These are phyloP conservation scores for Argyrosomus regius DNA, from an alignment of 2,797 vertebrate species.

Conservation along the genomic window DNA sequence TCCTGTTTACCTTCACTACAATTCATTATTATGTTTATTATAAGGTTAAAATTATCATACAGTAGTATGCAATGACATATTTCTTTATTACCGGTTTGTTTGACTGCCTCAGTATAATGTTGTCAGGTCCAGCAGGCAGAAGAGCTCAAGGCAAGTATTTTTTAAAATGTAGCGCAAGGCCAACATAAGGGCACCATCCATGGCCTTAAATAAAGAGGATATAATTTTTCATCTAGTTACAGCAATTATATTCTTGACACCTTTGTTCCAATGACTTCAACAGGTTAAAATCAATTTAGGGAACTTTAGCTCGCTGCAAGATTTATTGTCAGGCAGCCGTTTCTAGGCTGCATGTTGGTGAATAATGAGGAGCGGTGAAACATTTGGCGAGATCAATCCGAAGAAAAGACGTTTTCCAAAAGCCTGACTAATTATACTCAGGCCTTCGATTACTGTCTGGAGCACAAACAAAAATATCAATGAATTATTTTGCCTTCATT, in stretches of 20 bases:
- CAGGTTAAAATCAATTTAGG: constrained; percentile 72
- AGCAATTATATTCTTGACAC: constrained; percentile 59
- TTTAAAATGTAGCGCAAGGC: background rate
- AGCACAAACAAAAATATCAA: constrained; percentile 71
- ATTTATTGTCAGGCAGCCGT: constrained; percentile 65
- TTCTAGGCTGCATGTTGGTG: constrained; percentile 66
- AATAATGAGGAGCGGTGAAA: constrained; percentile 73
- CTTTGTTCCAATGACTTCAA: constrained; percentile 61
- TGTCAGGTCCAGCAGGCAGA: background rate
- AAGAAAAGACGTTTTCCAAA: constrained; percentile 70
- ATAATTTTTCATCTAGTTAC: constrained; percentile 29
- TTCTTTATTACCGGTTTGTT: background rate
- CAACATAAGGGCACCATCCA: constrained; percentile 14
- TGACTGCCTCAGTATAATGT: background rate
- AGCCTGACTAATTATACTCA: constrained; percentile 72
- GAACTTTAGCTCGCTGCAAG: constrained; percentile 57
- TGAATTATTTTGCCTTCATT: constrained; percentile 60
- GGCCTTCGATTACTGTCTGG: constrained; percentile 78
- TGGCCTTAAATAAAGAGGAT: constrained; percentile 20
- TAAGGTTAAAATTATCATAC: background rate
- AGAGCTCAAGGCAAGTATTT: background rate
- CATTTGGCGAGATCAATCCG: constrained; percentile 73
- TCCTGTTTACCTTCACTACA: background rate
- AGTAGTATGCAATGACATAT: background rate
- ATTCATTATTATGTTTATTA: background rate